These are phyloP conservation scores for Seriola quinqueradiata DNA, from an alignment of 2,113 vertebrate genomes.

Conservation along the genomic window DNA sequence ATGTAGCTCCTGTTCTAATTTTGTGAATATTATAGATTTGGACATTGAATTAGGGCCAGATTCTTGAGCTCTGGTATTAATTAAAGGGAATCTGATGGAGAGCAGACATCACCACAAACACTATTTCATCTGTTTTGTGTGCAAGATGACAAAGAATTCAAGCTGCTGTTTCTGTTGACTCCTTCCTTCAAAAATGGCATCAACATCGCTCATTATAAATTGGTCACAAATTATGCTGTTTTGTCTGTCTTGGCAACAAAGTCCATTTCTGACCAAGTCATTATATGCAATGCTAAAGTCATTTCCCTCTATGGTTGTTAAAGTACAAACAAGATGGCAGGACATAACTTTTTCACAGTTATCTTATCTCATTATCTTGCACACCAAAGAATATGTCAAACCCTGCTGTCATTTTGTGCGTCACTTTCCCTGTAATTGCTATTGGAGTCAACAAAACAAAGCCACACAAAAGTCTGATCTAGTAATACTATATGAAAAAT, in stretches of 20 bases:
- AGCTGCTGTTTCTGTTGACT: not conserved
- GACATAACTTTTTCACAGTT: not conserved
- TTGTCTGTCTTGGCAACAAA: not conserved
- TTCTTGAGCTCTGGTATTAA: not conserved
- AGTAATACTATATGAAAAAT: not conserved
- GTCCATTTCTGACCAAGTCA: not conserved
- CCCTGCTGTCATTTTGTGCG: not conserved
- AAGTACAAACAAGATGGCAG: not conserved
- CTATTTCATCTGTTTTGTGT: not conserved
- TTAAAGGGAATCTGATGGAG: not conserved
- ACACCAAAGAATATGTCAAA: not conserved
- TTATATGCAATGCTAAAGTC: not conserved
- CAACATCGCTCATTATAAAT: not conserved
- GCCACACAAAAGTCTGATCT: not conserved
- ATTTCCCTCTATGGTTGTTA: not conserved
- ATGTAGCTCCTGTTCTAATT: not conserved
- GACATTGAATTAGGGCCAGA: not conserved
- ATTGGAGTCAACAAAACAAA: not conserved
- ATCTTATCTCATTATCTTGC: constrained; percentile 25
- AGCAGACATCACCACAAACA: too few species aligned
- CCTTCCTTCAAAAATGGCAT: not conserved
- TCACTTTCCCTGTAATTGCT: not conserved
- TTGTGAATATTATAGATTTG: not conserved
- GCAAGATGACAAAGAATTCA: not conserved
- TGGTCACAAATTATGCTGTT: not conserved